Conservation (phyloP, 1,140 invertebrate species). For the Whitmania pigra region DNA sequence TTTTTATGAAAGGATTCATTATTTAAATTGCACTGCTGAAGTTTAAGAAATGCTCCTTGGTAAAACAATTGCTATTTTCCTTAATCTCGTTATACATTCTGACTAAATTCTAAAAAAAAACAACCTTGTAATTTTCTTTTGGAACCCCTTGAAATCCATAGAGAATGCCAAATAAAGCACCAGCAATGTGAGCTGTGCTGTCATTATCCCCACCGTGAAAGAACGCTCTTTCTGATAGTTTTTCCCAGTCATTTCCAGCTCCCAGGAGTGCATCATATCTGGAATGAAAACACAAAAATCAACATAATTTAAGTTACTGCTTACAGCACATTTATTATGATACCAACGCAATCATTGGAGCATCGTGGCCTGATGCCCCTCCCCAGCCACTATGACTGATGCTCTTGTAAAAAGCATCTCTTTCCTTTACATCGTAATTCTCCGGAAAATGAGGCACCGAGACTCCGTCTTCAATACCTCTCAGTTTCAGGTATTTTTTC, state of each 20-base stretch:
- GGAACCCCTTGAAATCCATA: conserved; percentile 36
- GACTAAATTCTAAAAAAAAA: not conserved
- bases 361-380: conserved; percentile 39
- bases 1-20: not conserved
- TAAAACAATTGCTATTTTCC: not conserved
- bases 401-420: conserved; percentile 36
- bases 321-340: not conserved
- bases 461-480: conserved; percentile 30
- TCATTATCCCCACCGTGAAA: conserved; percentile 41
- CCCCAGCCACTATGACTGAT: conserved; percentile 36
- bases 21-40: not conserved
- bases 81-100: not conserved
- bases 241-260: conserved; percentile 32
- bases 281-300: conserved; percentile 6
- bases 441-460: conserved; percentile 32
- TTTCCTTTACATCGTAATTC: conserved; percentile 31
- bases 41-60: not conserved
- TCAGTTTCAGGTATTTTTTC: conserved; percentile 32
- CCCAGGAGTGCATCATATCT: conserved; percentile 38
- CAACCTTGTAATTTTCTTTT: conserved; percentile 30
- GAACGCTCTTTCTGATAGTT: conserved; percentile 35
- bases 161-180: conserved; percentile 37
- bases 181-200: conserved; percentile 39
- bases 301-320: not conserved
- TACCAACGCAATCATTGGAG: conserved; percentile 39